Evolutionary conservation across 2,888 invertebrate genomes (phyloP), one percentile per base, ranked within the genome.

Genomic region (Xanthorhoe spadicearia): DNA sequence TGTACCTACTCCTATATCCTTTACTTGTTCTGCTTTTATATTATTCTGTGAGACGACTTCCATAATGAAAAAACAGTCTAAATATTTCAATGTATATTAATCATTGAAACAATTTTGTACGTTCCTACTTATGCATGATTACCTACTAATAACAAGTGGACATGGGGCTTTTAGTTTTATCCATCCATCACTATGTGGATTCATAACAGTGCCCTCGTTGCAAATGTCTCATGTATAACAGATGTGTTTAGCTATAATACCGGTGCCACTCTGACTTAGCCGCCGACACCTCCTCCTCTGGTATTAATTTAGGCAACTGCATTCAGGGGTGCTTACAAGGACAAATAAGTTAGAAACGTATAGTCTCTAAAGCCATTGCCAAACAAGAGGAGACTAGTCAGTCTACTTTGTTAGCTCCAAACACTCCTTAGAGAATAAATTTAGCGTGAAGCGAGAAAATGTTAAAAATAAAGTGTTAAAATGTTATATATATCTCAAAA

Each of bases 141-240:
- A n/a, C n/a, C n/a, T 32, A 32, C 32, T 5, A 0, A 32, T 32
- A 32, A 32, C 32, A 32, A 32, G 32, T 32, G 7, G 32, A 32
- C 32, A 32, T 19, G 35, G 32, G n/a, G 18, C 18, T 19, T 7
- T 48, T 54, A 8, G 18, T 5, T 35, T 51, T 76, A 81, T 80
- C 87, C 87, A 91, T 92, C 89, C 88, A 90, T 91, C 90, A 90
- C 78, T 79, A 84, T 85, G 84, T 77, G 79, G 83, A 86, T 87
- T 90, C 90, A 88, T 90, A 90, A 88, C 84, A 81, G 86, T 85
- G 84, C 81, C 76, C 80, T 79, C 82, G 76, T 81, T 83, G 82
- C 86, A 86, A 83, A 88, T 87, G 86, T 84, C 81, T 82, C 84
- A 78, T 79, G 77, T 81, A 84, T 86, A 83, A 86, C 84, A 84